Conservation (phyloP, 2,113 vertebrate genomes). For the Hemibates koningsi region DNA sequence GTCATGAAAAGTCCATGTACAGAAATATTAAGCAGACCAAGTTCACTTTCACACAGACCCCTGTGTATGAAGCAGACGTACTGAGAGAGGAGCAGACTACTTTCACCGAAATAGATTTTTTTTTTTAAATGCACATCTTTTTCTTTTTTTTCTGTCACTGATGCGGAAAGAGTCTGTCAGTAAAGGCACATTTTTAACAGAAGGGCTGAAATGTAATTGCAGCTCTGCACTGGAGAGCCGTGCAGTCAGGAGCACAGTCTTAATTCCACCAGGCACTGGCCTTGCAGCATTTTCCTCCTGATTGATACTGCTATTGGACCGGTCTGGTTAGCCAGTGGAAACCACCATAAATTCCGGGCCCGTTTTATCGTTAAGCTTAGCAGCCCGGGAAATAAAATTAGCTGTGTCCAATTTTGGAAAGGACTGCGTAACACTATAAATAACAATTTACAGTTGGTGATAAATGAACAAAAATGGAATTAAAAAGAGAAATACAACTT, state of each 20-base stretch:
- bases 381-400: slow-evolving; percentile 59
- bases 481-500: slow-evolving; percentile 27
- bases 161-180: background rate
- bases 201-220: slow-evolving; percentile 22
- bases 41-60: background rate
- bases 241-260: slow-evolving; percentile 15
- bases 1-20: background rate
- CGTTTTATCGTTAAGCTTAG: slow-evolving; percentile 59
- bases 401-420: slow-evolving; percentile 51
- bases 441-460: slow-evolving; percentile 41
- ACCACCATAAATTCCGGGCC: slow-evolving; percentile 54
- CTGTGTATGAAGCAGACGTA: background rate
- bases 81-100: background rate
- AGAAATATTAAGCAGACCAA: background rate
- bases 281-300: slow-evolving; percentile 37
- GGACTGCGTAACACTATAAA: slow-evolving; percentile 33
- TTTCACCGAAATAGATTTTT: background rate
- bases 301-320: slow-evolving; percentile 50
- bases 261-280: slow-evolving; percentile 31
- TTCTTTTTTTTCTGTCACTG: background rate
- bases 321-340: slow-evolving; percentile 44
- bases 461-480: slow-evolving; percentile 46
- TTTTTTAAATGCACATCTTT: background rate
- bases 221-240: background rate
- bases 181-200: background rate